Evolutionary conservation across 2,797 vertebrate genomes (phyloP).

Genomic region (Acipenser transmontanus): DNA sequence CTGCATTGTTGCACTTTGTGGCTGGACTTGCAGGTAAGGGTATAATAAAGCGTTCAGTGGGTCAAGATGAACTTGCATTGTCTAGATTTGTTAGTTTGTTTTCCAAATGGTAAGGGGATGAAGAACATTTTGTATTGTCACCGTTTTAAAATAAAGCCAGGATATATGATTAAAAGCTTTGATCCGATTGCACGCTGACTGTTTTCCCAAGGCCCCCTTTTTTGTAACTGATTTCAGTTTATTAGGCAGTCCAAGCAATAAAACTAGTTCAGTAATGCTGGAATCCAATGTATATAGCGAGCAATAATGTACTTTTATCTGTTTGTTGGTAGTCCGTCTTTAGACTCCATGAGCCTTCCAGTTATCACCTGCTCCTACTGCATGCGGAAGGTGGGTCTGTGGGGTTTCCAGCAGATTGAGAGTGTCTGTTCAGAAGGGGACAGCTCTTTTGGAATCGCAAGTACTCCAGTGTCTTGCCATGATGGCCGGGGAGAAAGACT

Average conservation of each 20-base stretch:
- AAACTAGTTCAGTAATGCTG: too few species aligned
- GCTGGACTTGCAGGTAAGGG: conserved; percentile 81
- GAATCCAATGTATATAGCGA: too few species aligned
- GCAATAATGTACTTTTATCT: conserved; percentile 1
- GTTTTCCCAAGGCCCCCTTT: neutral
- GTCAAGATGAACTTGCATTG: neutral
- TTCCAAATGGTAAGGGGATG: too few species aligned
- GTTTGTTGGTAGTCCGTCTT: conserved; percentile 45
- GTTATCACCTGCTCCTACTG: conserved; percentile 82
- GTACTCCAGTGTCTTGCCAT: neutral
- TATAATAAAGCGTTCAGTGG: neutral
- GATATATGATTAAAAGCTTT: neutral
- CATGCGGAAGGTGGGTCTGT: conserved; percentile 85
- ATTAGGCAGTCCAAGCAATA: too few species aligned
- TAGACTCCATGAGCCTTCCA: conserved; percentile 62
- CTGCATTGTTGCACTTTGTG: conserved; percentile 79
- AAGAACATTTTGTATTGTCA: too few species aligned
- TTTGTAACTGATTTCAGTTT: conserved; percentile 4
- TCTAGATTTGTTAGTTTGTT: too few species aligned
- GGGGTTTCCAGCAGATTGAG: conserved; percentile 86
- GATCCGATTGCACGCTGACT: neutral
- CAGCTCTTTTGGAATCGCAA: conserved; percentile 16
- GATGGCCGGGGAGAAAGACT: conserved; percentile 50
- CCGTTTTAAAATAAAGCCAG: too few species aligned
- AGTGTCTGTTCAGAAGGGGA: conserved; percentile 47